These are phyloP conservation scores for Cyprinella venusta DNA, from an alignment of 2,797 vertebrate species.

Conservation along the genomic window DNA sequence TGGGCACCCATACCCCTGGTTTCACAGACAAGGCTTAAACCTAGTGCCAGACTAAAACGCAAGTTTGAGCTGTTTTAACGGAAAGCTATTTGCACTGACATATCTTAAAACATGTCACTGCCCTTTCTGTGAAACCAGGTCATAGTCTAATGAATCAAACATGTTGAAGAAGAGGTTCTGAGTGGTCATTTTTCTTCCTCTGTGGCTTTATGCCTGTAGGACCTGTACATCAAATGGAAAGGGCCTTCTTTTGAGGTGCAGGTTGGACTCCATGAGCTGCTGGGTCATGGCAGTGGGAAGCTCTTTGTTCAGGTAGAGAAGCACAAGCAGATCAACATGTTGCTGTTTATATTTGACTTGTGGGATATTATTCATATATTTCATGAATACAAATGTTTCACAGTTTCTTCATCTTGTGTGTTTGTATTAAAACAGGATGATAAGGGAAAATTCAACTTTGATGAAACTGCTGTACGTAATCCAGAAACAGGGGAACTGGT, in stretches of 20 bases:
- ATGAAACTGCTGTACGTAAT: slow-evolving; percentile 81
- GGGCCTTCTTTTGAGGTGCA: slow-evolving; percentile 91
- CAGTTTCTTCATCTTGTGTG: background rate
- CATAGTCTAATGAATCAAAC: background rate
- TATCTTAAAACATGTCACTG: background rate
- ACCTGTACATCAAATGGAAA: slow-evolving; percentile 89
- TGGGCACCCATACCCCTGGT: background rate
- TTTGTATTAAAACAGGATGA: slow-evolving; percentile 77
- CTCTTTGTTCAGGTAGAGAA: slow-evolving; percentile 86
- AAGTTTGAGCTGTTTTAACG: background rate
- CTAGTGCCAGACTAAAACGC: background rate
- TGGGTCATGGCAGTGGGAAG: slow-evolving; percentile 93
- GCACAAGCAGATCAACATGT: background rate
- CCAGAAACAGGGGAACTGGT: slow-evolving; percentile 89
- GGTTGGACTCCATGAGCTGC: slow-evolving; percentile 90
- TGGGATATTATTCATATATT: background rate
- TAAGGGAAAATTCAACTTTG: slow-evolving; percentile 86
- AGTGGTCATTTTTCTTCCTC: background rate
- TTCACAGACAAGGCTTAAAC: background rate
- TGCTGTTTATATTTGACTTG: background rate
- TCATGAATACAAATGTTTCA: background rate
- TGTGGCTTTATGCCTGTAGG: slow-evolving; percentile 70
- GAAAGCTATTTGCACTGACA: background rate
- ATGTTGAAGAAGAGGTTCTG: background rate
- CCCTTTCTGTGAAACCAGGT: background rate